Base-by-base conservation (phyloP, 1,140 invertebrate genomes). In the Drosophila athabasca region DNA sequence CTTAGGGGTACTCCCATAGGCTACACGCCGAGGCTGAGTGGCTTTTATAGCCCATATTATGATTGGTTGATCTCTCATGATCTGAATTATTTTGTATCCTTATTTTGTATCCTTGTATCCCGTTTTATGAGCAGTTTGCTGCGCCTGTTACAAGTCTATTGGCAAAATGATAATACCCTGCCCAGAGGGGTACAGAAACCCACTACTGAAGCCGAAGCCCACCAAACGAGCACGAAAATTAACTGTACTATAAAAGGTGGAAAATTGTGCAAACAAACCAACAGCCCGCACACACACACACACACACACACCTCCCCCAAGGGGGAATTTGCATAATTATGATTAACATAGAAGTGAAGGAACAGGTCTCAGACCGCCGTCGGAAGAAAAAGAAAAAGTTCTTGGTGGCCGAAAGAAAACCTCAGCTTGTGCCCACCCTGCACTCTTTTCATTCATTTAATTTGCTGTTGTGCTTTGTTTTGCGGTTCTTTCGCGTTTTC, bases 231-330 rank as follows among this genome's bases (percentile, higher is more conserved):
- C 82, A 84, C 85, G 76, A 90, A 88, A 88, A 89, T 88, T 90
- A 88, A 88, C 85, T 88, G 84, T 90, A 85, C 85, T 90, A 90
- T 88, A 88, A 88, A 88, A 88, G 84, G 84, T 88, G 84, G 84
- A 88, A 88, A 88, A 88, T 85, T 90, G 85, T 90, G 87, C 84
- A 89, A 88, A 88, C 84, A 89, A 75, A 88, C 83, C 79, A 84
- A 89, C 79, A 60, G 70, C 65, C 35, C 60, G 58, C 44, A 59
- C 54, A 31, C 31, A 1, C 15, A 59, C 41, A n/a, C 48, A 6
- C 6, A 41, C 39, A 3, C 31, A 3, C 31, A 3, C 3, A 22
- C 41, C 54, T 54, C 29, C 17, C 62, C 67, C 31, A 35, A 73
- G 67, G 61, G 19, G 66, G 62, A 78, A 89, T 89, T 89, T 85